Evolutionary conservation across 2,797 vertebrate genomes (phyloP).

Genomic region (Buphagus erythrorhynchus): DNA sequence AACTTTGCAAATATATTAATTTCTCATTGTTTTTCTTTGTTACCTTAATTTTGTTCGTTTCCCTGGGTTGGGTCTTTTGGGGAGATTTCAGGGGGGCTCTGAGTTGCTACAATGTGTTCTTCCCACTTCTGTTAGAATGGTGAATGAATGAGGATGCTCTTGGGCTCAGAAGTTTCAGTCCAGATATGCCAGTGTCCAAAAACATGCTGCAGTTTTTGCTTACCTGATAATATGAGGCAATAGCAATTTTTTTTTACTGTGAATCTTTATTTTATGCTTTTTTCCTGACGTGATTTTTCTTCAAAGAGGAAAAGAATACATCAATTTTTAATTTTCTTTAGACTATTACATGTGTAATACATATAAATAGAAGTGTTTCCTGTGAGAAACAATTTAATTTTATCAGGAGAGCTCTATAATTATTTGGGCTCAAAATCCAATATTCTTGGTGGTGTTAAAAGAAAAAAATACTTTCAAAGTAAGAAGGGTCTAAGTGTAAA

Average conservation of each 20-base stretch:
- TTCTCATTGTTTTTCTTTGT: rapidly evolving
- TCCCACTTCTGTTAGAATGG: background rate
- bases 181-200: background rate
- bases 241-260: background rate
- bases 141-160: background rate
- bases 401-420: background rate
- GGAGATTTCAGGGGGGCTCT: background rate
- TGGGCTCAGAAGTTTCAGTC: rapidly evolving
- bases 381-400: background rate
- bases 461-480: background rate
- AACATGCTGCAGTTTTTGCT: background rate
- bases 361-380: background rate
- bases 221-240: background rate
- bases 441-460: background rate
- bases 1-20: background rate
- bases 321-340: background rate
- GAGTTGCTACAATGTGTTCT: background rate
- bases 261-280: background rate
- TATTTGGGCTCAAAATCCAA: background rate
- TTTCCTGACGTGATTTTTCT: background rate
- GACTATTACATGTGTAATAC: background rate
- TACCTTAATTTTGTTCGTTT: background rate
- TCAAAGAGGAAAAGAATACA: background rate
- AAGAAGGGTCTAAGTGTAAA: background rate
- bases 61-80: background rate